Evolutionary conservation across 2,797 vertebrate genomes (phyloP).

Genomic region (Nasua narica): DNA sequence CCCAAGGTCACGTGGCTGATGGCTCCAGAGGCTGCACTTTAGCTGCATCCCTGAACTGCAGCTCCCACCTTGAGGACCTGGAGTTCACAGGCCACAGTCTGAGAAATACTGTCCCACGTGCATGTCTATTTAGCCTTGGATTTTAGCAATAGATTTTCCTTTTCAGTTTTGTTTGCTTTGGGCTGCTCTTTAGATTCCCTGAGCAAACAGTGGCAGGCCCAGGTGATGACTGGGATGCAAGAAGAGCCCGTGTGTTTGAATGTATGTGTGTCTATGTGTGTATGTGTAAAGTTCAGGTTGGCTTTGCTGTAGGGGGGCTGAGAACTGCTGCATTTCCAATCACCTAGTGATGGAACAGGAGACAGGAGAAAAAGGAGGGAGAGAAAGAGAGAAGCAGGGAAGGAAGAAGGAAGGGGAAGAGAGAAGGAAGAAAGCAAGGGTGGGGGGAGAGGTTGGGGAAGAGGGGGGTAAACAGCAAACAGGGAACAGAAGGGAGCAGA

Average conservation of each 20-base stretch:
- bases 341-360: not conserved
- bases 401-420: not conserved
- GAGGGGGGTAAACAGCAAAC: fast-evolving
- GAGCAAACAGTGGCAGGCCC: not conserved
- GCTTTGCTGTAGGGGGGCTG: not conserved
- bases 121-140: not conserved
- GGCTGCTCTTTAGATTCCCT: slow-evolving; percentile 11
- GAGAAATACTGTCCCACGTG: not conserved
- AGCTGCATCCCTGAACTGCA: not conserved
- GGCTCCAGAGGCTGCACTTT: not conserved
- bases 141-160: not conserved
- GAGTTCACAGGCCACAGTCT: not conserved
- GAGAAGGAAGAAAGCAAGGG: not conserved
- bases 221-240: not conserved
- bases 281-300: not conserved
- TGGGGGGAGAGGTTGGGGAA: not conserved
- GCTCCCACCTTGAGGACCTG: not conserved
- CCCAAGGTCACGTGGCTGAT: not conserved
- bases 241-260: too few relatives aligned
- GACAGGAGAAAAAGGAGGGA: not conserved
- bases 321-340: not conserved
- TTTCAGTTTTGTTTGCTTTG: not conserved
- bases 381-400: not conserved
- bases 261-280: not conserved
- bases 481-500: not conserved